phyloP scores from a whole-genome alignment of 2,888 invertebrate species.

The Epiblema foenella region DNA sequence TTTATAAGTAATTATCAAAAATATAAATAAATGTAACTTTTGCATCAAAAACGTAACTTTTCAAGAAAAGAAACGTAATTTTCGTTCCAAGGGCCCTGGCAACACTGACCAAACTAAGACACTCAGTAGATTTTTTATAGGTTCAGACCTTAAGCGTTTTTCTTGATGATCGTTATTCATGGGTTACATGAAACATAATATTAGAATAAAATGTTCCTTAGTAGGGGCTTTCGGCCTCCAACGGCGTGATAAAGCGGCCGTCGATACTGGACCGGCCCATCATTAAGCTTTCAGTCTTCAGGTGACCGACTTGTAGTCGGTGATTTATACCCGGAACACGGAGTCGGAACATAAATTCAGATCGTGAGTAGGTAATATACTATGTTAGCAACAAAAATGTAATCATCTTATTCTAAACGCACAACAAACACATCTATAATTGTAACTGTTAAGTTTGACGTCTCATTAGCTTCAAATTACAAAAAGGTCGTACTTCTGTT shows the following conservation, averaged over 20 bases:
- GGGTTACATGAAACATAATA: background rate
- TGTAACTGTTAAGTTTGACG: background rate
- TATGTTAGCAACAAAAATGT: too few species aligned
- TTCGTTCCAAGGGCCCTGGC: too few species aligned
- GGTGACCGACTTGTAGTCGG: conserved; percentile 18
- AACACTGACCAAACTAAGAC: too few species aligned
- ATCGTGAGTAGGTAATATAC: background rate
- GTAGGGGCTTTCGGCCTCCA: conserved; percentile 24
- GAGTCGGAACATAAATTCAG: background rate
- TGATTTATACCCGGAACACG: conserved; percentile 29
- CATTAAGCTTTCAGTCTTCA: conserved; percentile 37
- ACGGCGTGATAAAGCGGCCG: conserved; percentile 37
- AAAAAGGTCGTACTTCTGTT: background rate
- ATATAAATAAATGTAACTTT: too few species aligned
- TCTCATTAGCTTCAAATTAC: background rate
- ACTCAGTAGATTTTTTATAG: background rate
- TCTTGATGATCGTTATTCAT: background rate
- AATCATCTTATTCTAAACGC: background rate
- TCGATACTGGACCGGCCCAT: conserved; percentile 35
- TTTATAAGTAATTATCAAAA: too few species aligned
- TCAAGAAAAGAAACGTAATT: too few species aligned
- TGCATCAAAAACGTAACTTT: too few species aligned
- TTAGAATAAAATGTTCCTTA: background rate
- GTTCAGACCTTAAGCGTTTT: background rate
- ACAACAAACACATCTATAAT: background rate